A percentile compares a stretch with the other conserved stretches of the same genome.
Conservation (phyloP, 2,888 invertebrate genomes). For the Ophraella communa region DNA sequence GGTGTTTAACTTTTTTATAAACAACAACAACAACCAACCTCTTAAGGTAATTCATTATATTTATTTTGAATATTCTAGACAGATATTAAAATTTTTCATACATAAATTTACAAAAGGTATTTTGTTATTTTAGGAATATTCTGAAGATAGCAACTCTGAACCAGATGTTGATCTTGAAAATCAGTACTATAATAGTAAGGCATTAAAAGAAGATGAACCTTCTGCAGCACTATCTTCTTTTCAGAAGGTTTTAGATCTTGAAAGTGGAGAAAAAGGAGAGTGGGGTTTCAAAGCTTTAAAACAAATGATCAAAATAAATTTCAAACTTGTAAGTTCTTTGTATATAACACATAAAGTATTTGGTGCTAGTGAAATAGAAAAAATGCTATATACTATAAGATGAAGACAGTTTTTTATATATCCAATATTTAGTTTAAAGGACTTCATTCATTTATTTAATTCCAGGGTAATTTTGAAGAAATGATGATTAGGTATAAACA, state of each 20-base stretch:
- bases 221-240: conserved; percentile 91
- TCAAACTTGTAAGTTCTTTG: conserved; percentile 77
- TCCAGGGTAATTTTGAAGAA: conserved; percentile 85
- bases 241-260: conserved; percentile 93
- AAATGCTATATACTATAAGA: no score
- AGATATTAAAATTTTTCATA: neutral
- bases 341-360: no score
- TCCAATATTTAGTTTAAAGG: no score
- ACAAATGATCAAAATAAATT: conserved; percentile 99
- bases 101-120: neutral
- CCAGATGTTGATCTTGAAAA: conserved; percentile 99
- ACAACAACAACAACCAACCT: no score
- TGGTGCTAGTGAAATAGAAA: no score
- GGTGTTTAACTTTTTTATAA: no score
- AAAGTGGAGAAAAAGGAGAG: conserved; percentile 98
- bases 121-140: conserved; percentile 63
- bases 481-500: conserved; percentile 79
- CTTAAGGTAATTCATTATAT: no score
- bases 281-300: conserved; percentile 99
- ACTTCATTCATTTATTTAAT: no score
- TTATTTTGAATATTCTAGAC: no score
- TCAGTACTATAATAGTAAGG: conserved; percentile 99
- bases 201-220: conserved; percentile 96
- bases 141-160: conserved; percentile 98
- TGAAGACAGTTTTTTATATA: no score